Conservation (phyloP, 2,797 vertebrate species). For the Menidia menidia region DNA sequence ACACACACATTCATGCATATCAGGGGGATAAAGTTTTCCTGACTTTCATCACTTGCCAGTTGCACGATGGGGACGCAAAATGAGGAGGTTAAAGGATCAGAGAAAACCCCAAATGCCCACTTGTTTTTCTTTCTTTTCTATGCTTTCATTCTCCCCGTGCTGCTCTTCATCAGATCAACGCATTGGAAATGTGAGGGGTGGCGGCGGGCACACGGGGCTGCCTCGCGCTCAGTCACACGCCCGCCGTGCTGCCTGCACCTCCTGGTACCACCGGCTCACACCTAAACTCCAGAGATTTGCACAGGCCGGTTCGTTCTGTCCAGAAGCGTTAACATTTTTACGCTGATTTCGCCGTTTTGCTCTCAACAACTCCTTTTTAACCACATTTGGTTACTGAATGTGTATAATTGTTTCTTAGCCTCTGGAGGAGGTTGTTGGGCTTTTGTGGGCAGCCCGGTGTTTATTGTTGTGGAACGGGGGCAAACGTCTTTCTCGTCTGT, state of each 20-base stretch:
- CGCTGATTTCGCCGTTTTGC: no score
- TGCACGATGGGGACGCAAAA: slow-evolving; percentile 48
- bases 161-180: slow-evolving; percentile 28
- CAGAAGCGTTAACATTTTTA: no score
- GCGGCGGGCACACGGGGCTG: slow-evolving; percentile 38
- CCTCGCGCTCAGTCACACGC: slow-evolving; percentile 66
- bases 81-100: slow-evolving; percentile 42
- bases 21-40: slow-evolving; percentile 29
- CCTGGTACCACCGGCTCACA: slow-evolving; percentile 57
- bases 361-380: no score
- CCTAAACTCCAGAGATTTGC: slow-evolving; percentile 6
- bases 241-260: slow-evolving; percentile 44
- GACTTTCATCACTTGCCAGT: slow-evolving; percentile 38
- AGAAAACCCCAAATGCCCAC: slow-evolving; percentile 54
- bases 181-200: slow-evolving; percentile 1
- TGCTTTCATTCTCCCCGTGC: slow-evolving; percentile 25
- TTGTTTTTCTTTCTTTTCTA: slow-evolving; percentile 31
- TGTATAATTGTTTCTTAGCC: no score
- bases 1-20: slow-evolving; percentile 12
- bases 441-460: no score
- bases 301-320: background rate
- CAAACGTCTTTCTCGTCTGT: no score
- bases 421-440: no score
- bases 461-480: no score
- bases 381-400: no score